These are phyloP conservation scores for Diloba caeruleocephala DNA, from an alignment of 2,888 invertebrate species.

Conservation along the genomic window DNA sequence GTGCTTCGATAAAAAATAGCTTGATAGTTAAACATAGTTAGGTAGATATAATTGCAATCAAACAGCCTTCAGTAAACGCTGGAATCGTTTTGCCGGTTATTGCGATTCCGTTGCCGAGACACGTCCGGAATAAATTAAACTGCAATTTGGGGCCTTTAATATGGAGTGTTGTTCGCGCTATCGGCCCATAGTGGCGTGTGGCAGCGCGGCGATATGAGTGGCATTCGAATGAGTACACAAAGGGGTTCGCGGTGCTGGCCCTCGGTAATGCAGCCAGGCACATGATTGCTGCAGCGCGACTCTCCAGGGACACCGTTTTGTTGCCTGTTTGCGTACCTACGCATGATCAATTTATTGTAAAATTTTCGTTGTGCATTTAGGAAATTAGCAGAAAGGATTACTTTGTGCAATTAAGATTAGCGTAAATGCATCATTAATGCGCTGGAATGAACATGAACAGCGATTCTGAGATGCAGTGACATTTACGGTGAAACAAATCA, in stretches of 20 bases:
- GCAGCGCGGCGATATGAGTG: slow-evolving; percentile 79
- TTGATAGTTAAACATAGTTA: slow-evolving; percentile 36
- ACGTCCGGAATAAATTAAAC: slow-evolving; percentile 88
- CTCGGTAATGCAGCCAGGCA: slow-evolving; percentile 77
- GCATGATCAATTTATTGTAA: slow-evolving; percentile 56
- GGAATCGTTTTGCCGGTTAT: slow-evolving; percentile 86
- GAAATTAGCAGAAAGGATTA: slow-evolving; percentile 36
- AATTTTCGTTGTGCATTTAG: slow-evolving; percentile 50
- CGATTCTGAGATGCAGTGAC: slow-evolving; percentile 16
- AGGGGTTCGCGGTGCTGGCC: slow-evolving; percentile 69
- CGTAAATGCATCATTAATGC: slow-evolving; percentile 27
- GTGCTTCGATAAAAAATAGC: slow-evolving; percentile 20
- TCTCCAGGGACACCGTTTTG: slow-evolving; percentile 64
- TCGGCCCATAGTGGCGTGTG: slow-evolving; percentile 78
- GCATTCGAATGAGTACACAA: slow-evolving; percentile 86
- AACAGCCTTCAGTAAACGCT: slow-evolving; percentile 77
- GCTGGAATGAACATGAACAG: slow-evolving; percentile 21
- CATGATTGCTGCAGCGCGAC: slow-evolving; percentile 71
- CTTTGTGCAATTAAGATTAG: slow-evolving; percentile 24
- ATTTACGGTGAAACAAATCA: slow-evolving; percentile 19
- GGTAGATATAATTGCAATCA: slow-evolving; percentile 72
- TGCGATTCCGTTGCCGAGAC: slow-evolving; percentile 87
- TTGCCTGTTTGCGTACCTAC: slow-evolving; percentile 51
- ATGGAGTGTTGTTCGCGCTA: slow-evolving; percentile 85
- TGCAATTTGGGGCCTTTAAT: slow-evolving; percentile 88